Base-by-base conservation (phyloP, 2,888 invertebrate genomes). In the Drosophila fulvimacula region DNA sequence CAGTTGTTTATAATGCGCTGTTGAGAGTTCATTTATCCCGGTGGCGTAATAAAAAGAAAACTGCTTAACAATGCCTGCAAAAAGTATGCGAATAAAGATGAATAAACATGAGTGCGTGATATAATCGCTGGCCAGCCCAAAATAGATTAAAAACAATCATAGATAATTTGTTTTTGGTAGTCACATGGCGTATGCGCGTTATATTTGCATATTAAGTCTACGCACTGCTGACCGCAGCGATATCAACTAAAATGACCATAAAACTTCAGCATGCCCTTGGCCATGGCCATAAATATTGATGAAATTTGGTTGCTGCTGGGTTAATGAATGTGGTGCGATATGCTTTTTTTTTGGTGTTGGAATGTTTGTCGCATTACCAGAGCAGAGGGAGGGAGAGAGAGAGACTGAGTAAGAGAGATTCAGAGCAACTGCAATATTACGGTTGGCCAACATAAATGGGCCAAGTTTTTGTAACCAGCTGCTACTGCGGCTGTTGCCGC, bases 211-310 rank as follows among this genome's bases (percentile, higher is more conserved):
- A 71, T 67, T 70, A 62, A 71, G 71, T 55, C 62, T 61, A 51
- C 66, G 70, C 66, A 52, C 58, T 44, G 73, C 36, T 73, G 65
- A 51, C 69, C 62, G 41, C 73, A 58, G 36, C 24, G 38, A 21
- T 36, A 51, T 34, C 34, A 48, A 34, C 41, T n/a, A 17, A 62
- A 65, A 41, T 62, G 32, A 30, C 51, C 52, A 75, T 67, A 75
- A 48, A 75, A 61, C 55, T 44, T 5, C 19, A 36, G 27, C 15
- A 13, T 42, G 44, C 42, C 30, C 48, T 27, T 52, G 44, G 46
- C 38, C 36, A 34, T 53, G 32, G 21, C 44, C 68, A 76, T 73
- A 76, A 76, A 82, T 70, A 76, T 79, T 76, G 76, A 81, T 82
- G 68, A 30, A 56, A 48, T 53, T 63, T 41, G 51, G 53, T 44